Percentiles rank a stretch among this genome's conserved stretches.
Conservation (phyloP, 53 echinoderm and acorn worm species). For the Mesocentrotus franciscanus region DNA sequence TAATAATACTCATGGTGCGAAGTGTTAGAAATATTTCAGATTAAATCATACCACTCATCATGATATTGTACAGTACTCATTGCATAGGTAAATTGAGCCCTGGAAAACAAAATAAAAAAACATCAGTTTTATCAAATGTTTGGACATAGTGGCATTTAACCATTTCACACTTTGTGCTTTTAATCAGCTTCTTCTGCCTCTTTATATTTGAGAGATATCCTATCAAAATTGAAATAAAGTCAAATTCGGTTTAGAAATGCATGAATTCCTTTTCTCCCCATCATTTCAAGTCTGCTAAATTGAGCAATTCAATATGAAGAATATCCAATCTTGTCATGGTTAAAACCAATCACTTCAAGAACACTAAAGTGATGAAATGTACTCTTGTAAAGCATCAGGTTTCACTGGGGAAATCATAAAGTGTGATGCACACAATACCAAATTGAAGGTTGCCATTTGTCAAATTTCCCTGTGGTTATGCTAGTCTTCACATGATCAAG, state of each 20-base stretch:
- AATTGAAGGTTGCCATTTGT: conserved; percentile 17
- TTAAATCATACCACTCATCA: too few relatives aligned
- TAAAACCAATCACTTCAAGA: background rate
- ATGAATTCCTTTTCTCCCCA: background rate
- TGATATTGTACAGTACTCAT: too few relatives aligned
- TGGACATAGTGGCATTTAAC: too few relatives aligned
- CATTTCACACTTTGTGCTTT: too few relatives aligned
- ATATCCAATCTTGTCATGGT: background rate
- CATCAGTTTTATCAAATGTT: too few relatives aligned
- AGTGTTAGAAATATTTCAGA: too few relatives aligned
- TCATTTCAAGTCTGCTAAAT: background rate
- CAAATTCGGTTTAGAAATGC: background rate
- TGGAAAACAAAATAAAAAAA: too few relatives aligned
- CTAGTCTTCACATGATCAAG: background rate
- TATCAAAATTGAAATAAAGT: too few relatives aligned
- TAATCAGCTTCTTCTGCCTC: too few relatives aligned
- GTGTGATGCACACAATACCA: background rate
- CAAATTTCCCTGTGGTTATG: background rate
- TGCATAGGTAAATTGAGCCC: too few relatives aligned
- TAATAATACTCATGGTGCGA: too few relatives aligned
- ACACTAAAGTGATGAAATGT: background rate
- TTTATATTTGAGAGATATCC: too few relatives aligned
- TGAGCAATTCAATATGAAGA: background rate
- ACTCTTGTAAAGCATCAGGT: background rate
- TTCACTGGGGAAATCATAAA: conserved; percentile 28